These are phyloP conservation scores for Nomada lathburiana DNA, from an alignment of 2,888 invertebrate genomes.

Conservation along the genomic window DNA sequence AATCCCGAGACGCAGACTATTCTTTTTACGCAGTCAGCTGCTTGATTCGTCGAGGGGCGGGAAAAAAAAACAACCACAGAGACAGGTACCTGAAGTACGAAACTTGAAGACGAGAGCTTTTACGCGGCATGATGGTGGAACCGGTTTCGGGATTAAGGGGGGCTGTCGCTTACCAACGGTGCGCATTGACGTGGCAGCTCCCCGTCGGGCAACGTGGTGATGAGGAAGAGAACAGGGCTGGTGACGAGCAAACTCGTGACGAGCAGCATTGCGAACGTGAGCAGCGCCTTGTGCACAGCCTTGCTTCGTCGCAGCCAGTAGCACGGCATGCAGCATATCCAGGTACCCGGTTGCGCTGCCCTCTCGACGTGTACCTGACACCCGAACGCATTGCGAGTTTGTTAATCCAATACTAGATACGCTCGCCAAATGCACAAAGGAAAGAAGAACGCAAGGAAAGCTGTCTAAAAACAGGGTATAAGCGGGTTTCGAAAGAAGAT, in stretches of 20 bases:
- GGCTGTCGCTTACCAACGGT: constrained; percentile 76
- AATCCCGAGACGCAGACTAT: constrained; percentile 1
- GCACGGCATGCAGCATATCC: constrained; percentile 87
- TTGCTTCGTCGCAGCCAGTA: constrained; percentile 86
- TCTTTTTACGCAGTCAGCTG: background rate
- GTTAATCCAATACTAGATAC: too few relatives aligned
- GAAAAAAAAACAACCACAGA: background rate
- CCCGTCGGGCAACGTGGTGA: constrained; percentile 84
- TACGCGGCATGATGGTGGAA: background rate
- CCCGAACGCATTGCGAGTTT: background rate
- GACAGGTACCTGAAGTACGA: too few relatives aligned
- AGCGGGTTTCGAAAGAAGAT: too few relatives aligned
- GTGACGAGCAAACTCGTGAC: constrained; percentile 87
- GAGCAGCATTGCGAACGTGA: constrained; percentile 87
- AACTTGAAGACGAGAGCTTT: constrained; percentile 4
- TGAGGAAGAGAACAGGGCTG: constrained; percentile 87
- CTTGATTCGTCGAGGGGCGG: constrained; percentile 1
- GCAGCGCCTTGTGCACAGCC: constrained; percentile 87
- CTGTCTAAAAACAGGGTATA: too few relatives aligned
- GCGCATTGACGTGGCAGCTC: constrained; percentile 83
- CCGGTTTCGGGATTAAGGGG: constrained; percentile 4
- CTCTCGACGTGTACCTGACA: constrained; percentile 75
- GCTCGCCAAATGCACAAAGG: background rate
- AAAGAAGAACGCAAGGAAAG: too few relatives aligned
- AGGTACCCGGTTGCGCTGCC: constrained; percentile 83